phyloP scores from a whole-genome alignment of 2,797 vertebrate species.

The Mallotus villosus region DNA sequence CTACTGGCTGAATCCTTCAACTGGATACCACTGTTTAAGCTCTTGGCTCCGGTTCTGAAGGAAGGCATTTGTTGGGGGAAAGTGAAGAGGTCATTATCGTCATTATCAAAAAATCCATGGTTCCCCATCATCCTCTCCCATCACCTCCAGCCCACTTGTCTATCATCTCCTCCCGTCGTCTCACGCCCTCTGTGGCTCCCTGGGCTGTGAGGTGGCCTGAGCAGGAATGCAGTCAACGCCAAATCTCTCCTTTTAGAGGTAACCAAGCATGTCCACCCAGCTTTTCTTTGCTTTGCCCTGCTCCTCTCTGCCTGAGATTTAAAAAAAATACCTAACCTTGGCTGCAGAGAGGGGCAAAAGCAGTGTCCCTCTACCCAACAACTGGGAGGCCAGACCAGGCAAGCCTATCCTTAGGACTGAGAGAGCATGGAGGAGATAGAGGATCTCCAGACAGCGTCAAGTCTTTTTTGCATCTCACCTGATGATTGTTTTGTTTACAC shows the following conservation, averaged over 20 bases:
- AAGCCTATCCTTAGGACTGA: too few relatives aligned
- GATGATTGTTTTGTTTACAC: too few relatives aligned
- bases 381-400: not conserved
- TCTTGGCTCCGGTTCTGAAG: slow-evolving; percentile 27
- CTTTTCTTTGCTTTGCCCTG: slow-evolving; percentile 11
- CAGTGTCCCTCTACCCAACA: not conserved
- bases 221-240: slow-evolving; percentile 44
- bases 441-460: not conserved
- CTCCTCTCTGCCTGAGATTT: slow-evolving; percentile 7
- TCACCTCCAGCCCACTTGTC: not conserved
- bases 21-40: slow-evolving; percentile 6
- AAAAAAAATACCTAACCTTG: slow-evolving; percentile 12
- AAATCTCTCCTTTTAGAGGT: slow-evolving; percentile 25
- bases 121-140: not conserved
- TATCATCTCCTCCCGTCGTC: not conserved
- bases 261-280: slow-evolving; percentile 19
- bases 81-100: slow-evolving; percentile 6
- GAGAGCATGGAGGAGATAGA: not conserved
- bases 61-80: not conserved
- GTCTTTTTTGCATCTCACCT: too few relatives aligned
- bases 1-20: slow-evolving; percentile 13
- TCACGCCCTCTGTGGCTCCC: not conserved
- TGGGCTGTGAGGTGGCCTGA: slow-evolving; percentile 33
- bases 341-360: not conserved
- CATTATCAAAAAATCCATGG: slow-evolving; percentile 17